phyloP scores from a whole-genome alignment of 1,140 invertebrate genomes.

The Macrobrachium rosenbergii region DNA sequence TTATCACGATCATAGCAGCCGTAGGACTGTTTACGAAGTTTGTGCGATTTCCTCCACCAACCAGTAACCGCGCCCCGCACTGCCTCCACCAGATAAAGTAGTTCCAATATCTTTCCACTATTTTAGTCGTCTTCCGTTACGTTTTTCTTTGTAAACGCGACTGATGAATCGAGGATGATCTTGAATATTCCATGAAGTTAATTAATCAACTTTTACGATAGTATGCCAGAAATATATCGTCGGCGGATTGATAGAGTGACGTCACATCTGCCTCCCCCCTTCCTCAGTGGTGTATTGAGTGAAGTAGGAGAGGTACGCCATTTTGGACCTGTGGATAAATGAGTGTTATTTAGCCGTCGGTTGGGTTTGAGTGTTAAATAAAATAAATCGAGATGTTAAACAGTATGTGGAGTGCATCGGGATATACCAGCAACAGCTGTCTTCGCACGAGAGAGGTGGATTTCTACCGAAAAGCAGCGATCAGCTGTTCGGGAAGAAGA shows the following conservation, averaged over 20 bases:
- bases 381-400: slow-evolving; percentile 45
- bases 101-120: neutral
- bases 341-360: slow-evolving; percentile 52
- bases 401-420: slow-evolving; percentile 50
- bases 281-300: slow-evolving; percentile 65
- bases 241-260: slow-evolving; percentile 61
- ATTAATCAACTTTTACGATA: neutral
- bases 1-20: slow-evolving; percentile 65
- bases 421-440: slow-evolving; percentile 52
- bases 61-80: slow-evolving; percentile 37
- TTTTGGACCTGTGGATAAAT: slow-evolving; percentile 64
- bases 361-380: slow-evolving; percentile 53
- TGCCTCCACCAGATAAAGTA: slow-evolving; percentile 26
- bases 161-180: neutral
- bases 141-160: neutral
- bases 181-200: neutral
- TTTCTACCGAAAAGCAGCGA: slow-evolving; percentile 30
- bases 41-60: slow-evolving; percentile 16
- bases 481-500: slow-evolving; percentile 35
- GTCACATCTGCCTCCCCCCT: slow-evolving; percentile 56
- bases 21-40: slow-evolving; percentile 57
- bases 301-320: slow-evolving; percentile 63
- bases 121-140: neutral
- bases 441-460: slow-evolving; percentile 51
- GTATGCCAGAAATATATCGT: slow-evolving; percentile 12